Percentiles rank a stretch among this genome's conserved stretches.
These are phyloP conservation scores for Chloropsis cyanopogon DNA, from an alignment of 2,113 vertebrate genomes.

Conservation along the genomic window DNA sequence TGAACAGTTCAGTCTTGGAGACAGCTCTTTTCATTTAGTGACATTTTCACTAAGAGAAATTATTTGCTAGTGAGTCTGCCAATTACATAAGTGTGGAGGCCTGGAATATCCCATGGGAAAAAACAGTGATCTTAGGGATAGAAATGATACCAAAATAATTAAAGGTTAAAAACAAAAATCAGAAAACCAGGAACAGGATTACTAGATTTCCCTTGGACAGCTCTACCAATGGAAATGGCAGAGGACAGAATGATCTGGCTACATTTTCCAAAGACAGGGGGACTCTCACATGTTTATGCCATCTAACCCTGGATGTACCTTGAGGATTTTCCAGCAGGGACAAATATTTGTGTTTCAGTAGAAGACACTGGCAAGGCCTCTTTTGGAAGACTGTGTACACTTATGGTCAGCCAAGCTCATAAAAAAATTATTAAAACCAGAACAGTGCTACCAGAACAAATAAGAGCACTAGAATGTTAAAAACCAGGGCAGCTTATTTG, in stretches of 20 bases:
- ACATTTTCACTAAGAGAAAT: background rate
- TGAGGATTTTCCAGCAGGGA: background rate
- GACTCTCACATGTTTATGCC: background rate
- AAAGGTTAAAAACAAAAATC: background rate
- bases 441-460: background rate
- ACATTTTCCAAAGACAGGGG: background rate
- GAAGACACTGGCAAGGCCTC: background rate
- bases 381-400: background rate
- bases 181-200: background rate
- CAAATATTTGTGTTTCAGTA: background rate
- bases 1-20: background rate
- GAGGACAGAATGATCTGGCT: background rate
- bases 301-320: background rate
- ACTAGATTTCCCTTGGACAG: background rate
- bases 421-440: constrained; percentile 36
- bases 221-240: background rate
- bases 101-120: background rate
- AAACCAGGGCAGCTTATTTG: background rate
- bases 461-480: background rate
- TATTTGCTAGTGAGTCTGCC: background rate
- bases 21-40: background rate
- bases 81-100: background rate
- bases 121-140: background rate
- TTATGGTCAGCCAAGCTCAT: background rate
- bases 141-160: background rate